Conservation (phyloP, 37 sponge, comb jelly and placozoan genomes). For the Petrosia ficiformis region DNA sequence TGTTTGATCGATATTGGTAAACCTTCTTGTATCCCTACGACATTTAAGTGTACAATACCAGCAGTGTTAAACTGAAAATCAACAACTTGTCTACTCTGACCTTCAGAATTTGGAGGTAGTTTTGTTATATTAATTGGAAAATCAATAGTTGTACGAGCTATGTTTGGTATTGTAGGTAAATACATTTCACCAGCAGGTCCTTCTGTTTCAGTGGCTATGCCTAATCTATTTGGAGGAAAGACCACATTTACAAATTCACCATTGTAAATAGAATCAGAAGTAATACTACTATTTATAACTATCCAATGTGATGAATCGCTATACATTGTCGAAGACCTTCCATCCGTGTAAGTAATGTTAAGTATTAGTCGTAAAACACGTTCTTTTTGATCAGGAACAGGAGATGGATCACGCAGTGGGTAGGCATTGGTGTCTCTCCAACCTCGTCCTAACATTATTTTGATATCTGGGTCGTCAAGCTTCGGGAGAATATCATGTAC, state of each 20-base stretch:
- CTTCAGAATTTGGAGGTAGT: conserved; percentile 3
- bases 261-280: conserved; percentile 40
- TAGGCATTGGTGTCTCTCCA: conserved; percentile 35
- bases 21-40: background rate
- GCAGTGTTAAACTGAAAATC: conserved; percentile 63
- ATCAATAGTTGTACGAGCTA: conserved; percentile 10
- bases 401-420: conserved; percentile 14
- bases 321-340: background rate
- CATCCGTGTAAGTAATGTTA: conserved; percentile 4
- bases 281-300: conserved; percentile 7
- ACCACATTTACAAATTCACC: conserved; percentile 44
- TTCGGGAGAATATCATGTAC: conserved; percentile 8
- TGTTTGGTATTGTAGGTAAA: conserved; percentile 30
- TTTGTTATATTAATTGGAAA: conserved; percentile 15
- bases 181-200: conserved; percentile 42
- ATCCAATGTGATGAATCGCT: conserved; percentile 21
- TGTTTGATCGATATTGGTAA: conserved; percentile 19
- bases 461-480: background rate
- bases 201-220: conserved; percentile 18
- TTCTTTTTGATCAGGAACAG: background rate
- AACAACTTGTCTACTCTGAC: conserved; percentile 33
- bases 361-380: conserved; percentile 22
- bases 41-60: conserved; percentile 34
- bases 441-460: conserved; percentile 44
- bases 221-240: background rate